Evolutionary conservation across 2,888 invertebrate genomes (phyloP).

Genomic region (Aquatica leii): DNA sequence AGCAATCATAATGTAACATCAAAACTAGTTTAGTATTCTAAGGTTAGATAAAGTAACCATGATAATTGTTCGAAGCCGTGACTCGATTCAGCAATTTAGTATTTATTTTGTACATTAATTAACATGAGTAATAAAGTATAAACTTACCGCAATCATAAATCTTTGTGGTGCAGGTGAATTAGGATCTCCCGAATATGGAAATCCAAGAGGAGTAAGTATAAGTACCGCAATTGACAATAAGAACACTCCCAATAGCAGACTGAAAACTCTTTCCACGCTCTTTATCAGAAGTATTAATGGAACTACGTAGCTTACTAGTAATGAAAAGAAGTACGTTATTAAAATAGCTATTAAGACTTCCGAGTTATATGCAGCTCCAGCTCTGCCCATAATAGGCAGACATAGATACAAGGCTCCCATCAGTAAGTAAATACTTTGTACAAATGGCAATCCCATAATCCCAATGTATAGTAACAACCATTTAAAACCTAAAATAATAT

Average conservation of each 20-base stretch:
- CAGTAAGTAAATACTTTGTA: slow-evolving; percentile 75
- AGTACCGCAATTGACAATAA: slow-evolving; percentile 65
- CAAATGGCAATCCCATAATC: slow-evolving; percentile 67
- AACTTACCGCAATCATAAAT: slow-evolving; percentile 77
- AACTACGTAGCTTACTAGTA: slow-evolving; percentile 62
- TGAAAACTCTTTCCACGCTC: slow-evolving; percentile 64
- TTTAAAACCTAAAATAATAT: slow-evolving; percentile 61
- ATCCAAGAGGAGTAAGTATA: slow-evolving; percentile 73
- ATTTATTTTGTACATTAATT: no score
- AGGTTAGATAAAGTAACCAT: no score
- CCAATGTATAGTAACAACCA: slow-evolving; percentile 66
- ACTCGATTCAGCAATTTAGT: no score
- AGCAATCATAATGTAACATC: no score
- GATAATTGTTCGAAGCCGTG: no score
- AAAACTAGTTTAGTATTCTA: no score
- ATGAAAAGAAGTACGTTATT: slow-evolving; percentile 60
- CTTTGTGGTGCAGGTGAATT: slow-evolving; percentile 74
- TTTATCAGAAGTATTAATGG: slow-evolving; percentile 60
- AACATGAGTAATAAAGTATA: slow-evolving; percentile 17
- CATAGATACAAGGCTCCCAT: slow-evolving; percentile 76
- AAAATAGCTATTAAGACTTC: slow-evolving; percentile 72
- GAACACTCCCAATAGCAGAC: slow-evolving; percentile 63
- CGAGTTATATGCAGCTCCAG: slow-evolving; percentile 73
- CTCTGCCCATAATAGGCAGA: slow-evolving; percentile 83
- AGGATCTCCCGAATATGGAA: slow-evolving; percentile 75